Evolutionary conservation across 2,888 invertebrate species (phyloP).

Genomic region (Silvanus unidentatus): DNA sequence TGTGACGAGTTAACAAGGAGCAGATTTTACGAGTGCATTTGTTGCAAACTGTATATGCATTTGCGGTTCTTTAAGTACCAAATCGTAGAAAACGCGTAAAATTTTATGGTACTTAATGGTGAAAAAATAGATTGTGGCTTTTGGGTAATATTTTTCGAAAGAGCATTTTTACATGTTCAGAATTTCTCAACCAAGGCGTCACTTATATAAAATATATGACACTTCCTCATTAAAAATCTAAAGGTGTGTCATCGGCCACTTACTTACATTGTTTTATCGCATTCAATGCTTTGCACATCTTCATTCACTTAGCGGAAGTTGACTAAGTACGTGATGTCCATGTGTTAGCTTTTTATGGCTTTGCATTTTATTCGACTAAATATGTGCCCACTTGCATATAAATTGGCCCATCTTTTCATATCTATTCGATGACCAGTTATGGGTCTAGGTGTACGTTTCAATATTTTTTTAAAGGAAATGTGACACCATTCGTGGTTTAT

Average conservation of each 20-base stretch:
- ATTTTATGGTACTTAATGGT: too few relatives aligned
- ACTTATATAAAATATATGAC: too few relatives aligned
- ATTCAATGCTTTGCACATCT: constrained; percentile 45
- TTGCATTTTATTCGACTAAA: constrained; percentile 34
- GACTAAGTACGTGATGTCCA: constrained; percentile 39
- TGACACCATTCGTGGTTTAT: neutral
- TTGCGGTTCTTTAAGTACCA: too few relatives aligned
- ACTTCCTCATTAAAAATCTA: constrained; percentile 17
- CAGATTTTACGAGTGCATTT: too few relatives aligned
- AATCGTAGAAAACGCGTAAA: too few relatives aligned
- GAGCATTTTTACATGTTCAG: too few relatives aligned
- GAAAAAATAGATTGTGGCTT: too few relatives aligned
- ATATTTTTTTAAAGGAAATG: neutral
- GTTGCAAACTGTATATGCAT: too few relatives aligned
- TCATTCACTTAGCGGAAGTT: constrained; percentile 43
- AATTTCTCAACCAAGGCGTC: too few relatives aligned
- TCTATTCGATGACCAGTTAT: constrained; percentile 10
- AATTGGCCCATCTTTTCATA: constrained; percentile 23
- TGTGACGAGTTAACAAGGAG: too few relatives aligned
- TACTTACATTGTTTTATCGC: constrained; percentile 33
- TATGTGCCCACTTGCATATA: constrained; percentile 37
- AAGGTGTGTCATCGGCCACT: constrained; percentile 10
- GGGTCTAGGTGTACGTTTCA: neutral
- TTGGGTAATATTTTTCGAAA: too few relatives aligned
- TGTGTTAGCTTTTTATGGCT: constrained; percentile 37